Evolutionary conservation across 2,113 vertebrate genomes (phyloP).

Genomic region (Dendropsophus ebraccatus): DNA sequence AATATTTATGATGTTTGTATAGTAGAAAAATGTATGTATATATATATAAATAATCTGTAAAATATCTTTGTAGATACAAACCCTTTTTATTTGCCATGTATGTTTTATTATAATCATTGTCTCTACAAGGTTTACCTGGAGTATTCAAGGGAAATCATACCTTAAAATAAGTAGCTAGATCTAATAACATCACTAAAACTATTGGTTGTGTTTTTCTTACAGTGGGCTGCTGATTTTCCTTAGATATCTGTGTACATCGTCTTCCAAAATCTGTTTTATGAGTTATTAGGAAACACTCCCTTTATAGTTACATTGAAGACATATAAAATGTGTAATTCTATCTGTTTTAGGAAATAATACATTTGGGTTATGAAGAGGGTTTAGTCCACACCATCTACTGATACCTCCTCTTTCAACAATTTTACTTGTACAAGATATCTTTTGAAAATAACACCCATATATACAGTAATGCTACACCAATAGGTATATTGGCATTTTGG

Average conservation of each 20-base stretch:
- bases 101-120: conserved; percentile 3
- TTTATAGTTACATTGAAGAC: background rate
- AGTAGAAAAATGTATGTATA: conserved; percentile 64
- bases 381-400: background rate
- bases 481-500: background rate
- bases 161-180: background rate
- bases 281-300: background rate
- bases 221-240: background rate
- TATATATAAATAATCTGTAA: conserved; percentile 82
- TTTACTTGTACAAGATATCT: background rate
- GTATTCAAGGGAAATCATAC: conserved; percentile 32
- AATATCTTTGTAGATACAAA: conserved; percentile 65
- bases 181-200: background rate
- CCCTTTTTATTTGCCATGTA: conserved; percentile 34
- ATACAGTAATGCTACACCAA: background rate
- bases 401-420: background rate
- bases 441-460: background rate
- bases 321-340: background rate
- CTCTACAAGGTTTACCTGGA: background rate
- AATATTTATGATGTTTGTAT: conserved; percentile 91
- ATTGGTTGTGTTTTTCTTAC: background rate
- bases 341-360: background rate
- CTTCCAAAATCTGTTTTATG: background rate
- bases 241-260: background rate
- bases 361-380: too few species aligned